Evolutionary conservation across 2,797 vertebrate genomes (phyloP), one percentile per base, ranked within the genome.

Genomic region (Sebastes matsubarae): DNA sequence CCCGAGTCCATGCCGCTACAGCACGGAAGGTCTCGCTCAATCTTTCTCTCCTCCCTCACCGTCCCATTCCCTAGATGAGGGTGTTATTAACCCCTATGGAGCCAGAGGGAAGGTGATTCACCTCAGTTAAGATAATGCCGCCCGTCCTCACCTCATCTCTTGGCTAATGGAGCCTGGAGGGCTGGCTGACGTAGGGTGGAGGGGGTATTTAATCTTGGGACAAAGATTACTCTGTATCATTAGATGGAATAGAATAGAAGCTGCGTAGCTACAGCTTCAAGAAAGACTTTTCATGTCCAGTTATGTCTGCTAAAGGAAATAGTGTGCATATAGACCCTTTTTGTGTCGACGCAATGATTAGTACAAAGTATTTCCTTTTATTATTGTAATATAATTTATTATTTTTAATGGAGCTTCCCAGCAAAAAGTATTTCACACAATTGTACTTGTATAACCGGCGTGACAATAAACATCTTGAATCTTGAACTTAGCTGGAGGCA

Each of bases 151-250:
- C 77, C 89, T 93, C 90, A 91, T 94, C 87, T 90, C 85, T 77
- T 55, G 78, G 87, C 82, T 93, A 94, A 94, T 93, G 91, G 85
- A 87, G 88, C 92, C 87, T 85, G 83, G 72, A 88, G 82, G 84
- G 85, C 81, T 69, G 75, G 78, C 88, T 80, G 82, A 73, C 38
- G 67, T 52, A 16, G 72, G 81, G 72, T 8, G 50, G 72, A 65
- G 82, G 71, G 72, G 77, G 80, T 80, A 74, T 89, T 90, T 88
- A 84, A 87, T 91, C 79, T 68, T 82, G 63, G 79, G 68, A 82
- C 86, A 86, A 72, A 84, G 85, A 89, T 89, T 29, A 77, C 80
- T 72, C 52, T 8, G 9, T 18, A 77, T 85, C 76, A 83, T 83
- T 70, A 79, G 64, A 68, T 27, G 16, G 34, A 69, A 24, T 46